Evolutionary conservation across 2,797 vertebrate species (phyloP), one percentile per base, ranked within the genome.

Genomic region (Acanthurus tractus): DNA sequence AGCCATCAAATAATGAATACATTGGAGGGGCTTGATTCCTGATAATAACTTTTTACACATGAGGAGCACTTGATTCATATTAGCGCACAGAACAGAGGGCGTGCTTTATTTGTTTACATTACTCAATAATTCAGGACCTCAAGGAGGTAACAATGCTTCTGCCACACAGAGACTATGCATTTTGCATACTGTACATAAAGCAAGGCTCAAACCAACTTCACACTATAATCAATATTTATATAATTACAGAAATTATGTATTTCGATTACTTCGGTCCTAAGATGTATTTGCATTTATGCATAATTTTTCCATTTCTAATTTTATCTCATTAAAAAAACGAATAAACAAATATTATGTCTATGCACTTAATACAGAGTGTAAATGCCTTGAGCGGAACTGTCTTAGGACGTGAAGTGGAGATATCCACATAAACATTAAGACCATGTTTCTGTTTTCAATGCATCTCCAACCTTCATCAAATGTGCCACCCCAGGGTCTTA

Each of bases 401-500:
- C 49, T 79, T 34, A 10, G 22, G 56, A 76, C 20, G 34, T 75
- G 17, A 84, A 77, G 67, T 65, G 22, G 46, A 83, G 61, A 85
- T 68, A 88, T 68, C 18, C 63, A 81, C 53, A 82, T 61, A 62
- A 62, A 79, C 62, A 86, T 84, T 70, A 83, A 64, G 48, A 40
- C 57, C 57, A 56, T 46, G 46, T 86, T 85, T 84, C 46, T 85
- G 63, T 77, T 76, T 75, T 84, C 59, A 65, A 45, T 76, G 67
- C 52, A 73, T 77, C 88, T 89, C 69, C 50, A 83, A 72, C 59
- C 82, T 88, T 81, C 82, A 91, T 89, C 72, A 86, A 90, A 87
- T 70, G 48, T 63, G 29, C 76, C 86, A 84, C 92, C 85, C 62
- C 34, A 20, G 86, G 88, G 75, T 77, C 18, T 69, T 78, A 63